Conservation (phyloP, 2,888 invertebrate genomes). For the Melitaea athalia region DNA sequence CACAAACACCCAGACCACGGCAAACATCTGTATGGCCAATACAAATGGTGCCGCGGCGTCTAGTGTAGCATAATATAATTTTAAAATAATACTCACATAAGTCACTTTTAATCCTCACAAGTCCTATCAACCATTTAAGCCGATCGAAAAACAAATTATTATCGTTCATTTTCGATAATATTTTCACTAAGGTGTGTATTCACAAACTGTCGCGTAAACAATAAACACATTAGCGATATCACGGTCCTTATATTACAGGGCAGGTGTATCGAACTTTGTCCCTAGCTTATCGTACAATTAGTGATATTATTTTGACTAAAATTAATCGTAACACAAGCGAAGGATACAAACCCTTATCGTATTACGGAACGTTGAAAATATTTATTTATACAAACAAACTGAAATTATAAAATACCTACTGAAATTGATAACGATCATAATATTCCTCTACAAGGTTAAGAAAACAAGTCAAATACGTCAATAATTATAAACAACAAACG, state of each 20-base stretch:
- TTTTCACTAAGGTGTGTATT: conserved; percentile 12
- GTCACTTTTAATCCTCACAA: conserved; percentile 25
- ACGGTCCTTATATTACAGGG: conserved; percentile 17
- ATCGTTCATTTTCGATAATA: conserved; percentile 22
- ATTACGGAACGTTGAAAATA: background rate
- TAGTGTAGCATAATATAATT: background rate
- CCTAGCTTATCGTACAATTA: conserved; percentile 12
- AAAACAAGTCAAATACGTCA: background rate
- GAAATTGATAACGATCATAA: conserved; percentile 1
- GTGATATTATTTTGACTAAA: conserved; percentile 10
- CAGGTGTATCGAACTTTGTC: conserved; percentile 24
- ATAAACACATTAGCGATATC: conserved; percentile 17
- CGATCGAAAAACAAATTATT: conserved; percentile 17
- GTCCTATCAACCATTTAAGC: conserved; percentile 25
- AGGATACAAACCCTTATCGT: background rate
- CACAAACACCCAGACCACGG: too few relatives aligned
- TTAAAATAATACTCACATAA: conserved; percentile 20
- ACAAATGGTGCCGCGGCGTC: too few relatives aligned
- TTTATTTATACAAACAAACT: background rate
- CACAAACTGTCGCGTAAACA: conserved; percentile 18
- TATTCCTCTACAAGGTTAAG: background rate
- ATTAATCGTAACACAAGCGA: background rate
- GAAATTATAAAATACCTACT: background rate
- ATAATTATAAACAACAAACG: background rate
- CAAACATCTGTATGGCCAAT: too few relatives aligned